These are phyloP conservation scores for Bombus soroeensis DNA, from an alignment of 1,140 invertebrate species.

Conservation along the genomic window DNA sequence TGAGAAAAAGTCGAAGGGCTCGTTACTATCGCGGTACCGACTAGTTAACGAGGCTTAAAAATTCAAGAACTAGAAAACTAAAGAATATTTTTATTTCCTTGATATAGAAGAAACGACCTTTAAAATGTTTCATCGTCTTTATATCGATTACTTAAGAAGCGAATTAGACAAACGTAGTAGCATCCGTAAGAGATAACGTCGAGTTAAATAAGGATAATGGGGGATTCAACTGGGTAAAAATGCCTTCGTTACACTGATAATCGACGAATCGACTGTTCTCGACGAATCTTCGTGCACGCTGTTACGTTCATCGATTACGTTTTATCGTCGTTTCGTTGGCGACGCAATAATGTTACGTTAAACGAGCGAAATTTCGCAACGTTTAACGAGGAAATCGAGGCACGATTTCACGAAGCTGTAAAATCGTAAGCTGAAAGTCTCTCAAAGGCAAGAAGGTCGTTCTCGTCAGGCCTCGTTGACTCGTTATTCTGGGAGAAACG, in stretches of 20 bases:
- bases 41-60: constrained; percentile 18
- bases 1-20: constrained; percentile 15
- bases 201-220: too few species aligned
- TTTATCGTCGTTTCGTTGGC: not conserved
- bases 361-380: not conserved
- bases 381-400: not conserved
- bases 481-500: constrained; percentile 24
- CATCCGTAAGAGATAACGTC: too few species aligned
- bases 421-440: not conserved
- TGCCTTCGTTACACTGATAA: too few species aligned
- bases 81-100: too few species aligned
- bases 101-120: too few species aligned
- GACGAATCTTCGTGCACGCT: not conserved
- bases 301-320: not conserved
- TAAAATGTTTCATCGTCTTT: too few species aligned
- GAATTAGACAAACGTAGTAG: too few species aligned
- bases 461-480: constrained; percentile 11
- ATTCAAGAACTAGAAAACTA: not conserved
- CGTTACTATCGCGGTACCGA: not conserved
- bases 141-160: too few species aligned
- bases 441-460: constrained; percentile 1
- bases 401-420: not conserved
- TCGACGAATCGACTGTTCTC: too few species aligned
- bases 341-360: not conserved
- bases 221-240: too few species aligned